These are phyloP conservation scores for Mus spicilegus DNA, from an alignment of 2,113 vertebrate species.

Conservation along the genomic window DNA sequence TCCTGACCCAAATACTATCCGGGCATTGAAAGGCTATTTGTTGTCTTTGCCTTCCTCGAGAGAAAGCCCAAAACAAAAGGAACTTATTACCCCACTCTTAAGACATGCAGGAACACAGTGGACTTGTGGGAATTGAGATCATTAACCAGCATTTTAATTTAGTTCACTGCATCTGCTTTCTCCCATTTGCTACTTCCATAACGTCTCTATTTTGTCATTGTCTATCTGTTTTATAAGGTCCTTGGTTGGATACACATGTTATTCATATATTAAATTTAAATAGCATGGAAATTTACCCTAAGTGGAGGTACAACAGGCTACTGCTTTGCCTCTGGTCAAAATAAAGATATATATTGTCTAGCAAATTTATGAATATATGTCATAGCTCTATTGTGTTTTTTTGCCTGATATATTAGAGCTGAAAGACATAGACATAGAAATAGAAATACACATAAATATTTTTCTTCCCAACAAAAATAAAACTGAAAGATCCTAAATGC, in stretches of 20 bases:
- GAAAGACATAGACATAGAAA: not conserved
- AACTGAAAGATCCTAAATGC: not conserved
- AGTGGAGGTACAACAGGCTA: conserved; percentile 35
- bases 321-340: conserved; percentile 18
- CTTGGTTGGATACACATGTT: not conserved
- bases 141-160: not conserved
- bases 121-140: not conserved
- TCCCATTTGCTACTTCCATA: not conserved
- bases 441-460: not conserved
- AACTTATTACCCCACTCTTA: not conserved
- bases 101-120: not conserved
- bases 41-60: not conserved
- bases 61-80: not conserved
- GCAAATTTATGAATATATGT: conserved; percentile 41
- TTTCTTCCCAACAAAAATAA: conserved; percentile 11
- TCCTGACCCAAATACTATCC: not conserved
- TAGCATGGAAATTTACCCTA: conserved; percentile 8
- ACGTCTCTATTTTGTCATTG: not conserved
- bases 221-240: not conserved
- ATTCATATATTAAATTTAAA: conserved; percentile 44
- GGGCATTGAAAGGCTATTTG: not conserved
- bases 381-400: not conserved
- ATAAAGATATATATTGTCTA: not conserved
- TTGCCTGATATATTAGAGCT: not conserved
- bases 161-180: not conserved